These are phyloP conservation scores for Drosophila niveifrons DNA, from an alignment of 2,888 invertebrate genomes.

Conservation along the genomic window DNA sequence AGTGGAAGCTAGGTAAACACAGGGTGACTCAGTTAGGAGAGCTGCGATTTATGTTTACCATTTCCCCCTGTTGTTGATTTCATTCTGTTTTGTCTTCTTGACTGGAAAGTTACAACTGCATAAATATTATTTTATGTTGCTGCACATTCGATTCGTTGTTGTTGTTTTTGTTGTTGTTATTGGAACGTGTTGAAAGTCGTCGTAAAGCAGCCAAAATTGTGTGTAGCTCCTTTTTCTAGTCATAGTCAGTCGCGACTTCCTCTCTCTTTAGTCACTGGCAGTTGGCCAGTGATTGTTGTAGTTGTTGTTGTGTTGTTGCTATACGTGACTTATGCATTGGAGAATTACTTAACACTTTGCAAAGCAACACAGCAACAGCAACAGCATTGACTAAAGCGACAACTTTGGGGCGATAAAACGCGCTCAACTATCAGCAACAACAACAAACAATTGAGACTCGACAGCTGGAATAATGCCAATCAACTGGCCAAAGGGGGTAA, in stretches of 20 bases:
- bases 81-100: not conserved
- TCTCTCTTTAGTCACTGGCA: slow-evolving; percentile 15
- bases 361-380: slow-evolving; percentile 22
- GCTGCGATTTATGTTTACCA: not conserved
- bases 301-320: slow-evolving; percentile 44
- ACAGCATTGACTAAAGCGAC: slow-evolving; percentile 34
- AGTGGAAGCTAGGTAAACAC: not conserved
- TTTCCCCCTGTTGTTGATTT: not conserved
- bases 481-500: slow-evolving; percentile 14
- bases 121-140: slow-evolving; percentile 32
- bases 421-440: slow-evolving; percentile 37
- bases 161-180: slow-evolving; percentile 17
- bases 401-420: slow-evolving; percentile 47
- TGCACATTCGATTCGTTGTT: not conserved
- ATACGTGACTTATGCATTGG: slow-evolving; percentile 71
- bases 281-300: slow-evolving; percentile 17
- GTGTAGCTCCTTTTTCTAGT: slow-evolving; percentile 15
- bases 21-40: not conserved
- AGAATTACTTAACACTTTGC: slow-evolving; percentile 67
- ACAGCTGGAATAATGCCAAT: slow-evolving; percentile 58
- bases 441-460: slow-evolving; percentile 2
- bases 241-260: not conserved
- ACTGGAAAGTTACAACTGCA: slow-evolving; percentile 24
- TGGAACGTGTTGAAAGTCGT: slow-evolving; percentile 25
- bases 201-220: slow-evolving; percentile 31